Evolutionary conservation across 2,113 vertebrate genomes (phyloP).

Genomic region (Entelurus aequoreus): DNA sequence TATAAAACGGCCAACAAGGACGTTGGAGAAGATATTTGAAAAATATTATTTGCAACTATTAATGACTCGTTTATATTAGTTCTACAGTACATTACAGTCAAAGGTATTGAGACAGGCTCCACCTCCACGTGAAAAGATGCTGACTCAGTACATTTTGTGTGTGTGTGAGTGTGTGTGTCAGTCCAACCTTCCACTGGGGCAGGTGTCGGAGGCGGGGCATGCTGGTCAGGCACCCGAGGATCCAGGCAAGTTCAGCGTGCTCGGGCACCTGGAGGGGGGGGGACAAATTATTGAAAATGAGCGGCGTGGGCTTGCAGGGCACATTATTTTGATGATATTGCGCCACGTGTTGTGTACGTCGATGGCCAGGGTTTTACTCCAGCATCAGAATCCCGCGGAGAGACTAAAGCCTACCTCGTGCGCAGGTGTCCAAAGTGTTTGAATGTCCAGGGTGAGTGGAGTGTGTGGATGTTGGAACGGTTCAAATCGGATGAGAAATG

Average conservation of each 20-base stretch:
- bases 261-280: conserved; percentile 77
- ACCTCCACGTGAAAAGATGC: too few relatives aligned
- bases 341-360: neutral
- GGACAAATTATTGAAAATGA: too few relatives aligned
- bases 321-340: too few relatives aligned
- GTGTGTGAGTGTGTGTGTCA: neutral
- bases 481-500: too few relatives aligned
- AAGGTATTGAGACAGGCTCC: too few relatives aligned
- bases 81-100: too few relatives aligned
- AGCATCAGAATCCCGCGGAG: neutral
- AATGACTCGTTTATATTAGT: too few relatives aligned
- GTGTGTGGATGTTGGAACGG: too few relatives aligned
- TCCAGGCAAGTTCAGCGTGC: conserved; percentile 88
- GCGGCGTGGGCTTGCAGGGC: too few relatives aligned
- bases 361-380: neutral
- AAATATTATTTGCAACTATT: conserved; percentile 4
- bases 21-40: neutral
- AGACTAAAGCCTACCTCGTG: conserved; percentile 21
- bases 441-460: too few relatives aligned
- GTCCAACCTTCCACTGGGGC: conserved; percentile 90
- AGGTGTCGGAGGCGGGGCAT: conserved; percentile 85
- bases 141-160: neutral
- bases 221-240: conserved; percentile 87
- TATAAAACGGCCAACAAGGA: conserved; percentile 14
- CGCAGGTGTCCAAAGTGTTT: neutral